Conservation (phyloP, 2,797 vertebrate genomes). For the Eurystomus glaucurus region DNA sequence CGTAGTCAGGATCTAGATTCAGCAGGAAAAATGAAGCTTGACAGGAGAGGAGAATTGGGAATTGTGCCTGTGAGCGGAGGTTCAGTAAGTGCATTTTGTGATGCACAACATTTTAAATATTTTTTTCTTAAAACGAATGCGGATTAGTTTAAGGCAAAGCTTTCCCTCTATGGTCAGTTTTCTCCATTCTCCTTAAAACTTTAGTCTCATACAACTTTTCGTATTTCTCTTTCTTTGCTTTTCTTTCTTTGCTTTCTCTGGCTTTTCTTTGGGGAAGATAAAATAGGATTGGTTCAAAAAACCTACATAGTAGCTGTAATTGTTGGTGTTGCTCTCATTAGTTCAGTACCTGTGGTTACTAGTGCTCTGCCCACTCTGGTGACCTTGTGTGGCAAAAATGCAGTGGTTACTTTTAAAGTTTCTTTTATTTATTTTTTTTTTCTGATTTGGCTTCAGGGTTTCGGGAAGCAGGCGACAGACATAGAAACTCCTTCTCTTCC, state of each 20-base stretch:
- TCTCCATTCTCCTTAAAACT: not conserved
- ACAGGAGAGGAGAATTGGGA: not conserved
- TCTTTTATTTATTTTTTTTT: not conserved
- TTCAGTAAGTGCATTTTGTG: not conserved
- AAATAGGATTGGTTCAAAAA: not conserved
- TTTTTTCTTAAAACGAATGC: not conserved
- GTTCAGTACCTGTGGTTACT: not conserved
- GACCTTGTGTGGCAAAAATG: not conserved
- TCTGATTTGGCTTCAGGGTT: not conserved
- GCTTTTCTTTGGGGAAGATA: not conserved
- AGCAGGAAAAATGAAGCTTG: not conserved
- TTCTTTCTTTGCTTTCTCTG: not conserved
- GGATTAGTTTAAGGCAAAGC: not conserved
- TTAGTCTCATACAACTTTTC: not conserved
- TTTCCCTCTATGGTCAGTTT: not conserved
- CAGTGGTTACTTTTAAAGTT: not conserved
- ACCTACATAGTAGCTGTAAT: not conserved
- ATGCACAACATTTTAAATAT: not conserved
- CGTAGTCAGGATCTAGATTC: not conserved
- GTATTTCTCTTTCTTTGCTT: not conserved
- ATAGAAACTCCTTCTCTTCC: not conserved
- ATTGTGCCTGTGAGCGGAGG: not conserved
- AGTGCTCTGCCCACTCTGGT: not conserved
- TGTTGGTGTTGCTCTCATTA: accelerated
- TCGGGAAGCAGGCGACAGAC: accelerated